Conservation (phyloP, 2,888 invertebrate genomes). For the Synanthedon andrenaeformis region DNA sequence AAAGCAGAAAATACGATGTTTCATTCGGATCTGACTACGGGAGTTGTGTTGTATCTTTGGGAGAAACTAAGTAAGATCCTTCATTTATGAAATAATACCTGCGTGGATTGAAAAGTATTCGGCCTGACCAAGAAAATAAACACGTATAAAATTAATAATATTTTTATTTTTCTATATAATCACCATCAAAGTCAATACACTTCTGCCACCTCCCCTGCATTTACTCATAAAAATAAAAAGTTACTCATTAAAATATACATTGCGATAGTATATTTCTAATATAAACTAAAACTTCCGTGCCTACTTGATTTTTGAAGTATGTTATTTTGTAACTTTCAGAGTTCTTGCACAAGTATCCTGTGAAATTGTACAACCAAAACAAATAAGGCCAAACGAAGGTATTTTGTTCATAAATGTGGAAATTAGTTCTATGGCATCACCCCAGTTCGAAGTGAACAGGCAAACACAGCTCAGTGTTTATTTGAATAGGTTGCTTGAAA, state of each 20-base stretch:
- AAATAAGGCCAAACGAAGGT: conserved; percentile 90
- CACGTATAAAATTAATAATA: no score
- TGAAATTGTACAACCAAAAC: conserved; percentile 87
- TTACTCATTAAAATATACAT: no score
- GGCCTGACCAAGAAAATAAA: no score
- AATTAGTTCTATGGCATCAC: conserved; percentile 86
- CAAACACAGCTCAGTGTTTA: conserved; percentile 80
- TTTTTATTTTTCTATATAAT: no score
- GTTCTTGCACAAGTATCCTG: conserved; percentile 90
- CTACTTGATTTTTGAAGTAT: no score
- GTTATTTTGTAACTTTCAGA: conserved; percentile 51
- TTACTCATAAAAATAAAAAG: no score
- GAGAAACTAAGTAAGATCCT: conserved; percentile 77
- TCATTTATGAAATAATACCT: no score
- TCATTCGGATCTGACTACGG: conserved; percentile 88
- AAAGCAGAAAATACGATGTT: conserved; percentile 78
- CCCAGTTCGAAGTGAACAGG: conserved; percentile 83
- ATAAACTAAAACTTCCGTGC: no score
- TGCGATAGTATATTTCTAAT: no score
- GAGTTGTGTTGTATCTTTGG: conserved; percentile 80
- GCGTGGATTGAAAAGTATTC: no score
- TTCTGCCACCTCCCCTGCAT: no score
- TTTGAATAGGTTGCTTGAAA: conserved; percentile 85
- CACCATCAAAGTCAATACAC: no score
- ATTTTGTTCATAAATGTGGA: conserved; percentile 88